These are phyloP conservation scores for Stichopus horrens DNA, from an alignment of 53 echinoderm and acorn worm species.

Conservation along the genomic window DNA sequence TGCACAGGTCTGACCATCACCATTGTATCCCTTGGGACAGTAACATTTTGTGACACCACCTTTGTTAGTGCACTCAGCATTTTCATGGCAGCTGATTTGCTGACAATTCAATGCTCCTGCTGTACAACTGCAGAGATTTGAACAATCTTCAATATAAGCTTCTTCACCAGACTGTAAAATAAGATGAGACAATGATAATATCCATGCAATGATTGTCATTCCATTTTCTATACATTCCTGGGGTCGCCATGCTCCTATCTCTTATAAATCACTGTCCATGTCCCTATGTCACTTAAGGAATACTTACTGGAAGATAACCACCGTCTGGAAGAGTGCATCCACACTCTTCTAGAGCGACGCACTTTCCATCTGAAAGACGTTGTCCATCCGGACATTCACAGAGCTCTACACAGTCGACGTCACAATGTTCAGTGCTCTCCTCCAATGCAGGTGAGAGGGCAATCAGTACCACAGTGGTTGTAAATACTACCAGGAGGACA, in stretches of 20 bases:
- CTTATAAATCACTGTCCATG: too few species aligned
- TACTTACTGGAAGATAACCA: conserved; percentile 41
- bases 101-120: not conserved
- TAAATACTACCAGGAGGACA: conserved; percentile 62
- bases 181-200: too few species aligned
- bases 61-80: conserved; percentile 51
- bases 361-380: conserved; percentile 56
- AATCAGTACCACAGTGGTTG: conserved; percentile 54
- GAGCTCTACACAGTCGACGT: conserved; percentile 47
- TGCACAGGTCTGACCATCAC: conserved; percentile 53
- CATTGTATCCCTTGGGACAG: conserved; percentile 44
- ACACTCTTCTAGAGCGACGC: conserved; percentile 61
- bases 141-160: not conserved
- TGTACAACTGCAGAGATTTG: not conserved
- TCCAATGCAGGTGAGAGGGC: conserved; percentile 63
- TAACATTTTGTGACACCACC: conserved; percentile 48
- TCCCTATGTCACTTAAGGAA: not conserved
- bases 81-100: conserved; percentile 19
- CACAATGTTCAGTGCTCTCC: conserved; percentile 46
- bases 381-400: conserved; percentile 64
- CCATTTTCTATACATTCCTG: too few species aligned
- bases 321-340: conserved; percentile 65
- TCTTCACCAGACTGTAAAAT: not conserved
- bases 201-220: too few species aligned
- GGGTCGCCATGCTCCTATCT: too few species aligned